Conservation (phyloP, 2,888 invertebrate species). For the Leucophenga montana region DNA sequence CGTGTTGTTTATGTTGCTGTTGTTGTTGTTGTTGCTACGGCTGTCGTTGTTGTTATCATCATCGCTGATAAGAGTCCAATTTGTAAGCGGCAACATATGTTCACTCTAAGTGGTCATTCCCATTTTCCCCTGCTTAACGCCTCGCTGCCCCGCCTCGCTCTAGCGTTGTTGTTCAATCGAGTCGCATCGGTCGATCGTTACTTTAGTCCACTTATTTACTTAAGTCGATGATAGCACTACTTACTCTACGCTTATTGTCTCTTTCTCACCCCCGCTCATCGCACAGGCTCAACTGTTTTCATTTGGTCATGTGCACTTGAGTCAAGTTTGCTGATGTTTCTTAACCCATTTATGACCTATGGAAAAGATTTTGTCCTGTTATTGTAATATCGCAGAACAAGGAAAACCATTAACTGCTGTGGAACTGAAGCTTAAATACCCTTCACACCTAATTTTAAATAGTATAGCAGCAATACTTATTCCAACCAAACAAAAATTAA, state of each 20-base stretch:
- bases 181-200: neutral
- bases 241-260: neutral
- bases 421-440: too few species aligned
- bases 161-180: neutral
- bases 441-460: too few species aligned
- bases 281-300: too few species aligned
- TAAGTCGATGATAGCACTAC: neutral
- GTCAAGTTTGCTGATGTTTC: too few species aligned
- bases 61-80: conserved; percentile 26
- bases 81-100: conserved; percentile 25
- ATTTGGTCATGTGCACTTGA: too few species aligned
- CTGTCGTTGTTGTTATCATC: conserved; percentile 18
- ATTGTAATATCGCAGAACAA: too few species aligned
- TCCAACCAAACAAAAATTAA: too few species aligned
- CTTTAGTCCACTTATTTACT: neutral
- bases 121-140: conserved; percentile 9
- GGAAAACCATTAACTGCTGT: too few species aligned
- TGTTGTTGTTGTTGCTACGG: neutral
- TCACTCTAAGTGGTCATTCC: conserved; percentile 19
- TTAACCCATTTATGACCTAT: too few species aligned
- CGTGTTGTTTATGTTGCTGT: neutral
- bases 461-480: too few species aligned
- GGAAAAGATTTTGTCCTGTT: too few species aligned
- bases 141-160: neutral
- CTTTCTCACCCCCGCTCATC: neutral